Conservation (phyloP, 35 echinoderm and acorn worm genomes). For the Ophiothrix spiculata region DNA sequence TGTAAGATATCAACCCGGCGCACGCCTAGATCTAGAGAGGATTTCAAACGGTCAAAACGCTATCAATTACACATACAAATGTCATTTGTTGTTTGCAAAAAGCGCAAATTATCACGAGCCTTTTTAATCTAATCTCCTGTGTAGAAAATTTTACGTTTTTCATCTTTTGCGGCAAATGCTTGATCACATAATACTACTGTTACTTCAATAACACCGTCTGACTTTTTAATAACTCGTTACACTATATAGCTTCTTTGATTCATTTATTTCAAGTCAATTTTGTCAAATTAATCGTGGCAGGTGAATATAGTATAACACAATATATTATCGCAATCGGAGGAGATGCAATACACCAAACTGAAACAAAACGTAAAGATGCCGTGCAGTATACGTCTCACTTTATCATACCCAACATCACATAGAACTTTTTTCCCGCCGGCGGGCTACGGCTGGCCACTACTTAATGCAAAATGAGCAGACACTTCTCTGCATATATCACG, state of each 20-base stretch:
- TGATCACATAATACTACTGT: too few species aligned
- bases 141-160: too few species aligned
- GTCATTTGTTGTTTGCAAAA: too few species aligned
- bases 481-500: constrained; percentile 1
- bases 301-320: constrained; percentile 1
- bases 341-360: neutral
- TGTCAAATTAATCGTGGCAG: neutral
- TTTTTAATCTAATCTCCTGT: too few species aligned
- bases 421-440: neutral
- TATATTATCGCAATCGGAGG: neutral
- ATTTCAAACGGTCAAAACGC: too few species aligned
- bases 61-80: too few species aligned
- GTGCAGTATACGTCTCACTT: constrained; percentile 1
- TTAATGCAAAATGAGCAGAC: neutral
- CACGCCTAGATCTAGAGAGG: too few species aligned
- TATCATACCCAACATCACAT: neutral
- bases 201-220: too few species aligned
- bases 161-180: too few species aligned
- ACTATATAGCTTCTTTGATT: constrained; percentile 1
- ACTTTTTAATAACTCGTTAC: constrained; percentile 2
- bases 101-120: too few species aligned
- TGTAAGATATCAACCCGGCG: too few species aligned
- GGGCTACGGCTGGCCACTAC: constrained; percentile 4
- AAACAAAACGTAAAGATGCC: neutral
- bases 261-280: neutral